phyloP scores from a whole-genome alignment of 2,113 vertebrate species.

The Chrysochloris asiatica region DNA sequence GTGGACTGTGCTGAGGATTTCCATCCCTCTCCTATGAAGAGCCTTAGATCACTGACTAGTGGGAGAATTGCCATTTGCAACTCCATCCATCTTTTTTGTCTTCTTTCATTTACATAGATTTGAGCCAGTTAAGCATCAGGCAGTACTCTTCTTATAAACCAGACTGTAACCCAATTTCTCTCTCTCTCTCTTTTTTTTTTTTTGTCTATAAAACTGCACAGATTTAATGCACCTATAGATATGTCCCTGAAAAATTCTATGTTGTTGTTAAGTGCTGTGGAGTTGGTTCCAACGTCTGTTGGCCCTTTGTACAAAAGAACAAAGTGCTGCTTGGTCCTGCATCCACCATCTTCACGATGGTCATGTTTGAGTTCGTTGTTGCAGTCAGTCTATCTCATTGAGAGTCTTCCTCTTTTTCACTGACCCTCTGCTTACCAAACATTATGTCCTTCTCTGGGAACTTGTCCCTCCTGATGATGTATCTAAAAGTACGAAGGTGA shows the following conservation, averaged over 20 bases:
- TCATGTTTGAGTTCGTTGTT: too few species aligned
- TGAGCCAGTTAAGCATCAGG: conserved; percentile 71
- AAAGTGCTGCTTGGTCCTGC: too few species aligned
- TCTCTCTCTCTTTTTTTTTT: not conserved
- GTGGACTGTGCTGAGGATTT: not conserved
- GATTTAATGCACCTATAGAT: not conserved
- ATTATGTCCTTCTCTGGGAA: too few species aligned
- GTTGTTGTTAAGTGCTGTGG: not conserved
- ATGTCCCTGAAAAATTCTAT: not conserved
- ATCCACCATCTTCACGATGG: too few species aligned
- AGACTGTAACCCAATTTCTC: conserved; percentile 49
- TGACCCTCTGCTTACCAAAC: too few species aligned
- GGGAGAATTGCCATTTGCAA: conserved; percentile 54
- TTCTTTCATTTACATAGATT: conserved; percentile 76
- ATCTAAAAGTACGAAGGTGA: too few species aligned
- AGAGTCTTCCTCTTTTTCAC: too few species aligned
- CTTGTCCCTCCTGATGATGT: too few species aligned
- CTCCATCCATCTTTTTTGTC: conserved; percentile 60
- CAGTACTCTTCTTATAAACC: conserved; percentile 43
- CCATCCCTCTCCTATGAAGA: conserved; percentile 34
- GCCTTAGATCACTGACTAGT: conserved; percentile 39
- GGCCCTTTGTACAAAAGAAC: not conserved
- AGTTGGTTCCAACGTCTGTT: not conserved
- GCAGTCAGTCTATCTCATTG: too few species aligned
- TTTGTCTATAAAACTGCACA: not conserved